Conservation (phyloP, 2,888 invertebrate genomes). For the Eupithecia subfuscata region DNA sequence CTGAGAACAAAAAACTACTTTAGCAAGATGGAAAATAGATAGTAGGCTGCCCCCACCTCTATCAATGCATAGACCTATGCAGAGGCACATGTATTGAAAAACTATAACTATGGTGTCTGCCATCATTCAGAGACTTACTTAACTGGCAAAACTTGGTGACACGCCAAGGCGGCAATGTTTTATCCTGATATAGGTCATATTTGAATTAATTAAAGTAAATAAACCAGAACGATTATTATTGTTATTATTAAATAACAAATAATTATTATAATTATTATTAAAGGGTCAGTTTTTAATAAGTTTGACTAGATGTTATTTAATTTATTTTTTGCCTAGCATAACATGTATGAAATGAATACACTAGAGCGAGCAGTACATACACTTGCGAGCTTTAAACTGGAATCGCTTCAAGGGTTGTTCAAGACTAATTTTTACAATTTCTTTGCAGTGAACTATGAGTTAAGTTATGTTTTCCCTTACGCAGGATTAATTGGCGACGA, state of each 20-base stretch:
- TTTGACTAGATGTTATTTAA: background rate
- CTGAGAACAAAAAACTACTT: slow-evolving; percentile 61
- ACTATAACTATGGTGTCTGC: too few relatives aligned
- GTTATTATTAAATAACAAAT: background rate
- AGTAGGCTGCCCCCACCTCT: background rate
- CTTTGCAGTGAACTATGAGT: too few relatives aligned
- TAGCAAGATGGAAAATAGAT: background rate
- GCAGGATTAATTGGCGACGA: too few relatives aligned
- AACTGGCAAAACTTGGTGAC: too few relatives aligned
- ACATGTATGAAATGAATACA: background rate
- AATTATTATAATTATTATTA: background rate
- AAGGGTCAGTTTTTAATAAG: too few relatives aligned
- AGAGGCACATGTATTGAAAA: background rate
- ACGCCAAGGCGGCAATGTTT: too few relatives aligned
- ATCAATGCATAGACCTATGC: background rate
- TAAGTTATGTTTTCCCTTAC: too few relatives aligned
- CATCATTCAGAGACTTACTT: too few relatives aligned
- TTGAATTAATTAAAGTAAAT: background rate
- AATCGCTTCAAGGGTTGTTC: too few relatives aligned
- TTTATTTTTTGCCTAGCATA: background rate
- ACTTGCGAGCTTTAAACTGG: too few relatives aligned
- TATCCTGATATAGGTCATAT: background rate
- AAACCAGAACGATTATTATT: background rate
- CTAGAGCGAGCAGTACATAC: background rate
- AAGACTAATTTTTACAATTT: too few relatives aligned